Conservation (phyloP, 2,113 vertebrate species). For the Chitala chitala region DNA sequence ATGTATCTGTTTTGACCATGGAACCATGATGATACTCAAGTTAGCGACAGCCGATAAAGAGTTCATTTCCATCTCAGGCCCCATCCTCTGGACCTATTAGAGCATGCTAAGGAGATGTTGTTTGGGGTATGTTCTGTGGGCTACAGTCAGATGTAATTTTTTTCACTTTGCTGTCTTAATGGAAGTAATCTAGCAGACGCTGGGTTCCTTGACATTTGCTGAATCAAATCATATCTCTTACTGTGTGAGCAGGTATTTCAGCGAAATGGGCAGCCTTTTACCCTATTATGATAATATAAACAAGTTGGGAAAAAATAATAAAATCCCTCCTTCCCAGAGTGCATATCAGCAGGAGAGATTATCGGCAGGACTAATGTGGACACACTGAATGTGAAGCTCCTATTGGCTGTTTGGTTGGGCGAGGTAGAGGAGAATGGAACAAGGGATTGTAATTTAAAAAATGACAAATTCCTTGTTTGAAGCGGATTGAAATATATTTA, state of each 20-base stretch:
- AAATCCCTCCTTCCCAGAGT: conserved; percentile 18
- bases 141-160: conserved; percentile 42
- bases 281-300: conserved; percentile 40
- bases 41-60: conserved; percentile 52
- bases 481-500: no score
- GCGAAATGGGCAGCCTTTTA: conserved; percentile 39
- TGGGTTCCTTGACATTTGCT: conserved; percentile 41
- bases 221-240: conserved; percentile 47
- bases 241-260: conserved; percentile 39
- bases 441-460: no score
- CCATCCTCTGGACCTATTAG: conserved; percentile 46
- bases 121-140: conserved; percentile 46
- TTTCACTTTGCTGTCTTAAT: conserved; percentile 44
- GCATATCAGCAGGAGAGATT: conserved; percentile 19
- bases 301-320: conserved; percentile 30
- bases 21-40: conserved; percentile 44
- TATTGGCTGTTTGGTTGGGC: neutral
- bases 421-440: no score
- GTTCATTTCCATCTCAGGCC: conserved; percentile 50
- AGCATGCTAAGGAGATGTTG: conserved; percentile 49
- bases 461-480: no score
- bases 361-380: conserved; percentile 27
- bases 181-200: conserved; percentile 40
- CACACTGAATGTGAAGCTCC: neutral
- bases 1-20: conserved; percentile 36